A percentile compares a stretch with the other conserved stretches of the same genome.
These are phyloP conservation scores for Platycercus adscitus DNA, from an alignment of 2,113 vertebrate species.

Conservation along the genomic window DNA sequence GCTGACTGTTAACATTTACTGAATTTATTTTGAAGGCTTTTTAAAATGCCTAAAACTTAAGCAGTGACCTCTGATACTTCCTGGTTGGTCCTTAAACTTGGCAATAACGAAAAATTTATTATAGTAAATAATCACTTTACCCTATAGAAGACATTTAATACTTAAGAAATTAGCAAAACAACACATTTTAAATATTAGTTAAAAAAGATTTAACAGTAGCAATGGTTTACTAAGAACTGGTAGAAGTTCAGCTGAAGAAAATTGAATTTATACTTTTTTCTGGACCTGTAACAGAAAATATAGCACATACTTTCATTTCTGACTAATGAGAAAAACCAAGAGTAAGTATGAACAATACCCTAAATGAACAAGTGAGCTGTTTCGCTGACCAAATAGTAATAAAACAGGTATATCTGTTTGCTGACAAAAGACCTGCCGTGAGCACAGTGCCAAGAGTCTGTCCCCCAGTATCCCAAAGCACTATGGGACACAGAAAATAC, in stretches of 20 bases:
- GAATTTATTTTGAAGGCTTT: background rate
- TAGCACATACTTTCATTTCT: background rate
- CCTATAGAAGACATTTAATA: background rate
- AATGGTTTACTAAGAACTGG: background rate
- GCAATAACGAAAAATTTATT: background rate
- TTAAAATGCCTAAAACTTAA: background rate
- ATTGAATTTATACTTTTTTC: background rate
- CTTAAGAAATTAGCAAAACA: background rate
- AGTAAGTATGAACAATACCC: background rate
- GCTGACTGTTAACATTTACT: background rate
- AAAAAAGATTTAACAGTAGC: background rate
- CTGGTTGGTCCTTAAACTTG: background rate
- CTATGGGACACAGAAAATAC: background rate
- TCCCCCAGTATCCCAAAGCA: background rate
- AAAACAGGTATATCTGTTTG: background rate
- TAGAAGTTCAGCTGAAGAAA: background rate
- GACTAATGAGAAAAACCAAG: background rate
- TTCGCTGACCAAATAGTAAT: background rate
- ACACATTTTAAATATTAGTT: background rate
- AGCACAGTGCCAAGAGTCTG: background rate
- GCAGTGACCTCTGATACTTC: background rate
- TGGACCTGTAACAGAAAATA: background rate
- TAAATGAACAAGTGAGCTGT: background rate
- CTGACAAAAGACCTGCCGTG: background rate
- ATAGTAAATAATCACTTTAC: background rate